These are phyloP conservation scores for Ennomos erosarius DNA, from an alignment of 2,888 invertebrate genomes.

Conservation along the genomic window DNA sequence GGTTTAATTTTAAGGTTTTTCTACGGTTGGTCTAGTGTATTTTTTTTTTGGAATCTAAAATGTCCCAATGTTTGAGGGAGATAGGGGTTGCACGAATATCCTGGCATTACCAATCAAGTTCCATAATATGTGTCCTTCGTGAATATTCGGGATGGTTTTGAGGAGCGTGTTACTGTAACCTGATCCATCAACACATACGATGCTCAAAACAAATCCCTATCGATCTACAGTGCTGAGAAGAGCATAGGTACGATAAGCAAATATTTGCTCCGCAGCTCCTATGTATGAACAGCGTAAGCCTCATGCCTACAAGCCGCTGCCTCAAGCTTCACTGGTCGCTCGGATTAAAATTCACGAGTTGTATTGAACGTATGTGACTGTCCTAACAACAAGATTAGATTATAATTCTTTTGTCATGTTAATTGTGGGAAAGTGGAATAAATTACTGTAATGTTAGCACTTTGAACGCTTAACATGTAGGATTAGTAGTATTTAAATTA, in stretches of 20 bases:
- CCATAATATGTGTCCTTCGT: too few species aligned
- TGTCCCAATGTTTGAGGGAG: too few species aligned
- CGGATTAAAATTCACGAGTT: constrained; percentile 31
- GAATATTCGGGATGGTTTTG: too few species aligned
- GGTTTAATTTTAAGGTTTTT: too few species aligned
- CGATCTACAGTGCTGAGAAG: constrained; percentile 17
- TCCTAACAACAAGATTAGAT: constrained; percentile 21
- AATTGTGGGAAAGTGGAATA: constrained; percentile 24
- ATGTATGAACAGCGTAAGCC: constrained; percentile 11
- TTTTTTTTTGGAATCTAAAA: too few species aligned
- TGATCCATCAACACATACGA: background rate
- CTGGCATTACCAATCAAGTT: too few species aligned
- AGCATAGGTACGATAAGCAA: constrained; percentile 18
- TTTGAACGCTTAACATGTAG: too few species aligned
- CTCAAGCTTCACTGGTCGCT: constrained; percentile 15
- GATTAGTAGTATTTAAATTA: too few species aligned
- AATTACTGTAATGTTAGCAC: constrained; percentile 7
- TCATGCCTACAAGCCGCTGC: constrained; percentile 9
- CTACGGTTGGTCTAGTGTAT: too few species aligned
- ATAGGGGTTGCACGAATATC: too few species aligned
- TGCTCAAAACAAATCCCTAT: constrained; percentile 14
- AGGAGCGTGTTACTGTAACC: too few species aligned
- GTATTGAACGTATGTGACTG: constrained; percentile 26
- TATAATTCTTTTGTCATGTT: constrained; percentile 21
- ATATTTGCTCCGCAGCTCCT: constrained; percentile 22